Evolutionary conservation across 2,888 invertebrate genomes (phyloP).

Genomic region (Philereme vetulata): DNA sequence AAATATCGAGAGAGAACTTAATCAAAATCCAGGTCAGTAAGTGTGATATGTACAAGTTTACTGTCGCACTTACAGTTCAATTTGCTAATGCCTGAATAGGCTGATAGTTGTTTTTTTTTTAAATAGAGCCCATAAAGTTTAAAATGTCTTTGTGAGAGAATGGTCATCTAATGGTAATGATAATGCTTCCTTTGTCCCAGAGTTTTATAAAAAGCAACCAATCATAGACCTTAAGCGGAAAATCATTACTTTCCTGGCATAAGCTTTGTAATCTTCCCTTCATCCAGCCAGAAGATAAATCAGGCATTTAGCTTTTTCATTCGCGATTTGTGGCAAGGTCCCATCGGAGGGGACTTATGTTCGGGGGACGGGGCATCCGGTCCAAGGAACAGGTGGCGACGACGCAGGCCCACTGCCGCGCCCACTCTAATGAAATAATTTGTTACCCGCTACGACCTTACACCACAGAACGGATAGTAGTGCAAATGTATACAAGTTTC

Average conservation of each 20-base stretch:
- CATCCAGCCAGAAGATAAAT: conserved; percentile 13
- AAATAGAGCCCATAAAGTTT: no score
- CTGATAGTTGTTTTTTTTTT: no score
- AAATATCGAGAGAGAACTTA: no score
- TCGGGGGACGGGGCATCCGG: conserved; percentile 71
- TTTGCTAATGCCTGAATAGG: no score
- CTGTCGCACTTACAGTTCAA: no score
- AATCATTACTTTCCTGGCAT: not conserved
- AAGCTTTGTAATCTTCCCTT: conserved; percentile 2
- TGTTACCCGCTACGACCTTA: conserved; percentile 71
- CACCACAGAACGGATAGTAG: conserved; percentile 11
- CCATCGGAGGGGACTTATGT: conserved; percentile 40
- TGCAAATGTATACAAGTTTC: not conserved
- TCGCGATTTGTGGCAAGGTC: conserved; percentile 48
- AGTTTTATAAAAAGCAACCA: not conserved
- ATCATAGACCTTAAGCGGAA: conserved; percentile 1
- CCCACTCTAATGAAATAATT: conserved; percentile 79
- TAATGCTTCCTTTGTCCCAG: not conserved
- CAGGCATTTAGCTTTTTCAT: conserved; percentile 26
- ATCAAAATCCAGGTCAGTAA: no score
- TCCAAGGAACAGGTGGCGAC: conserved; percentile 74
- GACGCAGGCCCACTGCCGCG: conserved; percentile 57
- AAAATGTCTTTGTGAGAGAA: no score
- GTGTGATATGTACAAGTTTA: no score
- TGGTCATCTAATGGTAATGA: no score